These are phyloP conservation scores for Paguma larvata DNA, from an alignment of 2,797 vertebrate species.

Conservation along the genomic window DNA sequence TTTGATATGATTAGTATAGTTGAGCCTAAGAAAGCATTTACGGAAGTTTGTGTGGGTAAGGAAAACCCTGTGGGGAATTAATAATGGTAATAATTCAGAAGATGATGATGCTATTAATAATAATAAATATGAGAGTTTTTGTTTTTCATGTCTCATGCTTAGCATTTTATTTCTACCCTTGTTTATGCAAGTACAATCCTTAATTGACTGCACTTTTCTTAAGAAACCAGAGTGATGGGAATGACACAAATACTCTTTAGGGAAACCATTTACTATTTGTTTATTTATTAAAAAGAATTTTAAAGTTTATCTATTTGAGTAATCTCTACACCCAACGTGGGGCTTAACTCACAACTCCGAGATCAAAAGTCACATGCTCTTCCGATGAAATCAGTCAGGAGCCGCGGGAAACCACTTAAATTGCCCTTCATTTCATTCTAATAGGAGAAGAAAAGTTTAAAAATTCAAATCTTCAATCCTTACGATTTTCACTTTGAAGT, in stretches of 20 bases:
- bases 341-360: no score
- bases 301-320: no score
- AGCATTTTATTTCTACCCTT: not conserved
- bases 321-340: no score
- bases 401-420: not conserved
- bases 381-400: no score
- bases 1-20: not conserved
- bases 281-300: no score
- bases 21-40: not conserved
- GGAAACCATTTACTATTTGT: not conserved
- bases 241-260: not conserved
- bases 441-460: not conserved
- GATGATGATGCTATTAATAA: not conserved
- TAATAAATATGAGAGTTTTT: not conserved
- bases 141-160: not conserved
- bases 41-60: not conserved
- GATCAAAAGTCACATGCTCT: no score
- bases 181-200: not conserved
- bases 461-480: not conserved
- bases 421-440: not conserved
- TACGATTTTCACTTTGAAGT: conserved; percentile 1
- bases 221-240: not conserved
- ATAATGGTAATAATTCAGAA: not conserved
- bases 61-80: not conserved
- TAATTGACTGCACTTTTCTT: not conserved